phyloP scores from a whole-genome alignment of 2,113 vertebrate species.

The Ictalurus furcatus region DNA sequence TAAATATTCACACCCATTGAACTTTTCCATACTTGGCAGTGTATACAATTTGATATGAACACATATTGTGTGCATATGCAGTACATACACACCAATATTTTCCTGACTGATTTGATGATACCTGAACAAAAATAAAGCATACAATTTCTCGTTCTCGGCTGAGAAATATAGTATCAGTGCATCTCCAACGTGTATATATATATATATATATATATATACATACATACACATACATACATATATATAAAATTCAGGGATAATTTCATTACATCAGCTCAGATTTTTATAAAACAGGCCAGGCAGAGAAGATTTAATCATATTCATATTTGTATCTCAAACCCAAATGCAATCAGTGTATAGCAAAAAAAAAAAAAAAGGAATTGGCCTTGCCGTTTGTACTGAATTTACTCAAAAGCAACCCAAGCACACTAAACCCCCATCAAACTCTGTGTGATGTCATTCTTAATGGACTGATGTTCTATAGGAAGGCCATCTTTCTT shows the following conservation, averaged over 20 bases:
- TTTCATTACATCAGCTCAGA: background rate
- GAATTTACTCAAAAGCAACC: background rate
- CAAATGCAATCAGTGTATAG: background rate
- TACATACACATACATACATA: too few species aligned
- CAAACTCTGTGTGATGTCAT: background rate
- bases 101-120: background rate
- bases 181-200: too few species aligned
- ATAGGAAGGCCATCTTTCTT: background rate
- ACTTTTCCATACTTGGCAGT: background rate
- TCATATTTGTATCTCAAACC: background rate
- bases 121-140: background rate
- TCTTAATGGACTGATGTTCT: background rate
- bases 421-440: background rate
- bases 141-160: background rate
- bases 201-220: too few species aligned
- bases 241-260: background rate
- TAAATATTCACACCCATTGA: background rate
- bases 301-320: too few species aligned
- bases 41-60: background rate
- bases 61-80: background rate
- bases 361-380: background rate
- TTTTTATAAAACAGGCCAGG: background rate
- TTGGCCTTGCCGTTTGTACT: background rate
- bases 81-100: background rate
- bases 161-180: too few species aligned